Base-by-base conservation (phyloP, 2,888 invertebrate genomes). In the Galeopsomyia nigrocyanea region DNA sequence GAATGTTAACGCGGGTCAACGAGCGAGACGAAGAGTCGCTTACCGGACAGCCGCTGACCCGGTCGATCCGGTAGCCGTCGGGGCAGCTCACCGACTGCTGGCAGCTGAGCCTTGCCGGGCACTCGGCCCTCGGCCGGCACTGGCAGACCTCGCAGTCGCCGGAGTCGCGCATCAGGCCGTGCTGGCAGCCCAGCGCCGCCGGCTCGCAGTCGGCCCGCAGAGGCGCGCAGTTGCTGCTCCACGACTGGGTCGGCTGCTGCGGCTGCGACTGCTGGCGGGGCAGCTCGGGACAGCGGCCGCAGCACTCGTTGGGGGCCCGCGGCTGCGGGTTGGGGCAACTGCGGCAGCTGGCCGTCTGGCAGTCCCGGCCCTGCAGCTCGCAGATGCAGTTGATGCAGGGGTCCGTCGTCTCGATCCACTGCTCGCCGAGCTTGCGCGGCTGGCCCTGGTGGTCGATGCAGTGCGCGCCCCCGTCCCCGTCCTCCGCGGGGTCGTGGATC, bases 81-180 rank as follows among this genome's bases (percentile, higher is more conserved):
- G 78, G 78, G 73, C 85, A 85, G 68, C 82, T 82, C 71, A 80
- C 84, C 5, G n/a, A n/a, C n/a, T n/a, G 17, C 66, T 79, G 81
- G 79, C 84, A 85, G 47, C 13, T n/a, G n/a, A 77, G 78, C 71
- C 61, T 80, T 57, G 13, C 79, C 71, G 64, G 82, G 77, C 74
- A 85, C 19, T 77, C 79, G 1, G 78, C 77, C 39, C 80, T 78
- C 1, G 80, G 77, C 61, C 80, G 81, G 72, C 85, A 85, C 73
- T 82, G 78, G 77, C 85, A 85, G 3, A 84, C 73, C 21, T 80
- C 81, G 75, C 85, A 85, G 64, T 82, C 82, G 68, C 82, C 81
- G 69, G 82, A 82, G 73, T 85, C 85, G 81, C 82, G 79, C 16
- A 81, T 75, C 64, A 83, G 77, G 5, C 83, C 84, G 2, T 77